A percentile compares a stretch with the other conserved stretches of the same genome.
phyloP scores from a whole-genome alignment of 2,113 vertebrate genomes.

The Tiliqua scincoides region DNA sequence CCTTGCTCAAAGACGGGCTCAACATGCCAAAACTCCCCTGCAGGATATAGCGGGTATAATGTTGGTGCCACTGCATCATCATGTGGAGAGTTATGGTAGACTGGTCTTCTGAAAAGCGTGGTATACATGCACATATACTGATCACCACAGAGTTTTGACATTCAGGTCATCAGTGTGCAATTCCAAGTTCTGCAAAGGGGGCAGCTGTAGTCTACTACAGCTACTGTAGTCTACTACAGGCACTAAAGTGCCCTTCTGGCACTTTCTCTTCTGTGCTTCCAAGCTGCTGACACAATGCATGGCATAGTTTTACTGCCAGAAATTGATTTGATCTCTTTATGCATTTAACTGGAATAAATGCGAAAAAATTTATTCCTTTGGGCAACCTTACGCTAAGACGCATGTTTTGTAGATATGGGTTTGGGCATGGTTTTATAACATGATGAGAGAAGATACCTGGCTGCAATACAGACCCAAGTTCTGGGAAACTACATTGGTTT shows the following conservation, averaged over 20 bases:
- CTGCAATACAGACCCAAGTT: not conserved
- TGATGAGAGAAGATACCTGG: not conserved
- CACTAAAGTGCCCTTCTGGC: not conserved
- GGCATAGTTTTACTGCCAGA: not conserved
- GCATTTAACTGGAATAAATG: not conserved
- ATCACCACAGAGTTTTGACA: no score
- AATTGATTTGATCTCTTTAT: not conserved
- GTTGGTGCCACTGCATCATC: no score
- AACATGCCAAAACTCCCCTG: no score
- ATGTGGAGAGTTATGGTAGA: no score
- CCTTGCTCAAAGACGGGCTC: no score
- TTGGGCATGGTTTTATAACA: not conserved
- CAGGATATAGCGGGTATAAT: no score
- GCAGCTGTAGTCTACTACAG: no score
- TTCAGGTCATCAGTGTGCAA: not conserved
- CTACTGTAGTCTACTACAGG: no score
- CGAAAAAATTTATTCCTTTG: not conserved
- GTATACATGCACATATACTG: no score
- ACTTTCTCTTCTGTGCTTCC: not conserved
- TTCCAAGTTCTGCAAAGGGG: no score
- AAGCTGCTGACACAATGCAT: not conserved
- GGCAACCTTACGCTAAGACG: not conserved
- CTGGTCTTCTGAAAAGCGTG: no score
- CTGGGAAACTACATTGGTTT: not conserved
- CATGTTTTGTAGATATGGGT: not conserved